phyloP scores from a whole-genome alignment of 2,797 vertebrate genomes.

The Phaenicophaeus curvirostris region DNA sequence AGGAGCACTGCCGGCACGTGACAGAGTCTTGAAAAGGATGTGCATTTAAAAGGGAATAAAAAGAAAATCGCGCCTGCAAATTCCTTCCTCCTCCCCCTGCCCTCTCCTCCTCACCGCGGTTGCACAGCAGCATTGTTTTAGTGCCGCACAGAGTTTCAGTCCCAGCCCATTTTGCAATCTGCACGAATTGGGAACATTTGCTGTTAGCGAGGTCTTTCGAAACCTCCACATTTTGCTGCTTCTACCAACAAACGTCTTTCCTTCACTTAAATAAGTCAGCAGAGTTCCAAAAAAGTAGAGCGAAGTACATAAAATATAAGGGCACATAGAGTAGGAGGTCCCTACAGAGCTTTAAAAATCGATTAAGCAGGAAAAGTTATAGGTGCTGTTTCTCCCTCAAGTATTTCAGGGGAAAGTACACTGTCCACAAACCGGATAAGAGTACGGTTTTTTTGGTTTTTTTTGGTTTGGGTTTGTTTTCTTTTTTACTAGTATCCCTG shows the following conservation, averaged over 20 bases:
- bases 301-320: background rate
- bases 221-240: conserved; percentile 65
- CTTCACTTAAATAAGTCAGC: background rate
- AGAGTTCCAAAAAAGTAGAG: conserved; percentile 23
- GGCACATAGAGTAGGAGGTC: background rate
- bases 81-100: conserved; percentile 33
- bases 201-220: conserved; percentile 72
- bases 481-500: background rate
- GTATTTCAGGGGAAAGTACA: background rate
- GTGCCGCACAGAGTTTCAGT: conserved; percentile 52
- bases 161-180: conserved; percentile 72
- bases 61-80: conserved; percentile 28
- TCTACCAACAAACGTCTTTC: conserved; percentile 13
- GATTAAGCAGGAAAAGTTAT: conserved; percentile 19
- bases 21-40: conserved; percentile 70
- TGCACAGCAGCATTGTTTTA: conserved; percentile 49
- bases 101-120: conserved; percentile 16
- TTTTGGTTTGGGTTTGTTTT: background rate
- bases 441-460: background rate
- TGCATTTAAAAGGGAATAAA: conserved; percentile 60
- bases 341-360: background rate
- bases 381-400: background rate
- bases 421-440: background rate
- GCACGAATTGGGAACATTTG: conserved; percentile 59
- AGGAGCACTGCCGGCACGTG: conserved; percentile 58